A percentile compares a stretch with the other conserved stretches of the same genome.
These are phyloP conservation scores for Drosophila anomelani DNA, from an alignment of 2,888 invertebrate genomes.

Conservation along the genomic window DNA sequence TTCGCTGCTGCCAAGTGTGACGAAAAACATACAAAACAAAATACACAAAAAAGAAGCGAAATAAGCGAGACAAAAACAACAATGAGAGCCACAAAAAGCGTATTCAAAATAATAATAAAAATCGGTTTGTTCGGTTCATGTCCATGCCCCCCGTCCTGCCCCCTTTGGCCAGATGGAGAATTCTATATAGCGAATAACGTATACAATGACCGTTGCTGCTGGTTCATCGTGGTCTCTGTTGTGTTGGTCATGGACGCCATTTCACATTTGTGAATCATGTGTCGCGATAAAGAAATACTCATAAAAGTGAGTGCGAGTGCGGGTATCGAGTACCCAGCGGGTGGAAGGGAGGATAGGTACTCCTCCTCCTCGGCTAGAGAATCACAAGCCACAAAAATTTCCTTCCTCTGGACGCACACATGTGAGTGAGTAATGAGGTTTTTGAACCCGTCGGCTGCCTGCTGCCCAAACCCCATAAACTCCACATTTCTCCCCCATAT, in stretches of 20 bases:
- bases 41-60: conserved; percentile 64
- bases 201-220: conserved; percentile 48
- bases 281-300: conserved; percentile 70
- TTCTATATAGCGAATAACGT: conserved; percentile 4
- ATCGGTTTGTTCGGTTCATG: conserved; percentile 70
- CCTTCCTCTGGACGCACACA: conserved; percentile 35
- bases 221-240: conserved; percentile 50
- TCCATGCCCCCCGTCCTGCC: conserved; percentile 33
- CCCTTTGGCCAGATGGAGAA: conserved; percentile 44
- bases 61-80: conserved; percentile 58
- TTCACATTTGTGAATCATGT: conserved; percentile 76
- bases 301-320: conserved; percentile 22
- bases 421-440: conserved; percentile 59
- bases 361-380: conserved; percentile 17
- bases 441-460: conserved; percentile 54
- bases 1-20: conserved; percentile 75
- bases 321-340: conserved; percentile 22
- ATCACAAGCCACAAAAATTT: conserved; percentile 67
- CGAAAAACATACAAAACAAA: conserved; percentile 80
- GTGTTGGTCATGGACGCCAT: conserved; percentile 78
- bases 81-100: conserved; percentile 71
- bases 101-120: conserved; percentile 79
- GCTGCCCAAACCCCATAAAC: conserved; percentile 36
- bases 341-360: background rate
- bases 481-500: conserved; percentile 10